Evolutionary conservation across 2,888 invertebrate species (phyloP), one percentile per base, ranked within the genome.

Genomic region (Aspidapion aeneum): DNA sequence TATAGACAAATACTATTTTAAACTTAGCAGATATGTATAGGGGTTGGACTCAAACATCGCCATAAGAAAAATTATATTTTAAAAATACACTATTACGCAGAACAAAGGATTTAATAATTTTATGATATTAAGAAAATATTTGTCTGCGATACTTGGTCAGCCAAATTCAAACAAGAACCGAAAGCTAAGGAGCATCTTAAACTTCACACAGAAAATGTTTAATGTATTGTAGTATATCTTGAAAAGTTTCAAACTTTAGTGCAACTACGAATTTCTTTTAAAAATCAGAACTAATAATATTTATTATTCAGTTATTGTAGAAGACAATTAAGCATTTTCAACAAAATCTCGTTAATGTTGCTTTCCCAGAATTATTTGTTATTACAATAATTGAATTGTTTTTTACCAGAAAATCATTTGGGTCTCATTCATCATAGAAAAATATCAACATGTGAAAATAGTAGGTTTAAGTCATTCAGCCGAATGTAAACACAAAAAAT

Each of bases 341-440:
- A 35, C 3, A 35, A 3, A 35, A 35, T 35, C 35, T 7, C 35
- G 3, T 70, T 79, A 21, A 66, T 72, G 21, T 72, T 72, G 1
- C 78, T 78, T 65, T 72, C 78, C 2, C 77, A 78, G 81, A 81
- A 55, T 83, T 83, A 60, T 78, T 84, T 56, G 78, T 79, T 9
- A 84, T 84, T 65, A 80, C 83, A 64, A 81, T 83, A 20, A 84
- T 84, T 66, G 80, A 81, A 60, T 83, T 83, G 61, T 80, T 79
- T 19, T 84, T 83, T 61, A 82, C n/a, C n/a, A n/a, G n/a, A 82
- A n/a, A 78, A 77, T 62, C 76, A 78, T 2, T 82, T 85, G 21
- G 73, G 65, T 1, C 65, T 78, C 1, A 65, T 71, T 5, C 71
- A 71, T 2, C 78, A 78, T 64, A 62, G 67, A 75, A 9, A 70